These are phyloP conservation scores for Heliconius sara DNA, from an alignment of 2,888 invertebrate genomes.

Conservation along the genomic window DNA sequence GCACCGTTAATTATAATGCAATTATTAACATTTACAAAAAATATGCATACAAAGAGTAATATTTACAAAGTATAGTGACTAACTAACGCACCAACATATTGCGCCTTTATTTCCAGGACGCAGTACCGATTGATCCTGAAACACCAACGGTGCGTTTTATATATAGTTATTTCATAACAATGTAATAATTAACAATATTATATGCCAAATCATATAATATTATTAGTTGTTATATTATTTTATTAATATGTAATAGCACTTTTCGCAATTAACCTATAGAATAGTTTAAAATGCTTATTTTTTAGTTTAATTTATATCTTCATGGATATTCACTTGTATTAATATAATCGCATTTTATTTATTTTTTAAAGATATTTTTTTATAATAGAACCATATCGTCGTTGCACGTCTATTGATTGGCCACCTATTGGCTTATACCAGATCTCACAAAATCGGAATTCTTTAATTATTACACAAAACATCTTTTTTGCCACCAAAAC, in stretches of 20 bases:
- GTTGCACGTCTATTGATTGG: too few species aligned
- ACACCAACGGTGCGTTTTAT: slow-evolving; percentile 54
- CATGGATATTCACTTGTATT: background rate
- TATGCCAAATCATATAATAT: background rate
- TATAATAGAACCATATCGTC: too few species aligned
- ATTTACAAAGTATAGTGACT: slow-evolving; percentile 26
- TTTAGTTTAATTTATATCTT: background rate
- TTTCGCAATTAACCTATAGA: background rate
- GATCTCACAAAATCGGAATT: too few species aligned
- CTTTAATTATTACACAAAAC: too few species aligned
- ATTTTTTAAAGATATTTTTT: background rate
- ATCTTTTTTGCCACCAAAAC: too few species aligned
- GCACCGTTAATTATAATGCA: slow-evolving; percentile 26
- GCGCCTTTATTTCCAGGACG: slow-evolving; percentile 53
- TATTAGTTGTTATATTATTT: background rate
- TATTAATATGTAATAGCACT: background rate
- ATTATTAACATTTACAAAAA: background rate
- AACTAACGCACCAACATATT: slow-evolving; percentile 39
- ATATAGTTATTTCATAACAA: background rate
- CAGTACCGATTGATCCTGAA: slow-evolving; percentile 52
- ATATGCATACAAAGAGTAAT: background rate
- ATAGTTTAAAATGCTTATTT: background rate
- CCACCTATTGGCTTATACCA: too few species aligned
- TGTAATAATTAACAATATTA: too few species aligned
- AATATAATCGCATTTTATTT: background rate